Conservation (phyloP, 2,888 invertebrate species). For the Lasioglossum oenotherae region DNA sequence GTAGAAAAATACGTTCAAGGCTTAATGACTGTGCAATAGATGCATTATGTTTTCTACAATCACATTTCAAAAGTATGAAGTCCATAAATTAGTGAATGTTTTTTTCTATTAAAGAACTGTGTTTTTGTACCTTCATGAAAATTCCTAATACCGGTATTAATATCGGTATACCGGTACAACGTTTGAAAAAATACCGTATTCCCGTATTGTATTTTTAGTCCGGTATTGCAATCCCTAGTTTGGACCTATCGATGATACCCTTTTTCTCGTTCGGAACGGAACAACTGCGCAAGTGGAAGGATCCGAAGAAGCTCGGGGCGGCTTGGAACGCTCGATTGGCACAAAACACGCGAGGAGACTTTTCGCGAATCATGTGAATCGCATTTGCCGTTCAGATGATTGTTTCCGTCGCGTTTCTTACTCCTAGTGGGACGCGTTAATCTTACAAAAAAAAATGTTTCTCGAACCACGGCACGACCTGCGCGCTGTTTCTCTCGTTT, state of each 20-base stretch:
- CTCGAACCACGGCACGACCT: conserved; percentile 40
- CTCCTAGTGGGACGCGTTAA: conserved; percentile 24
- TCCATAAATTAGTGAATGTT: too few species aligned
- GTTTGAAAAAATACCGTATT: too few species aligned
- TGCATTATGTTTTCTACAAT: too few species aligned
- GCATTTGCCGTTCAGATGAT: background rate
- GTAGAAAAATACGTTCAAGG: too few species aligned
- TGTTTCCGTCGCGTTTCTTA: conserved; percentile 17
- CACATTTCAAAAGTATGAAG: too few species aligned
- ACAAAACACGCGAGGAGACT: conserved; percentile 44
- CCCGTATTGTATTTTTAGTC: too few species aligned
- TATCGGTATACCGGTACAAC: too few species aligned
- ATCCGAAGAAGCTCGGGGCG: conserved; percentile 20
- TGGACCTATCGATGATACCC: conserved; percentile 30
- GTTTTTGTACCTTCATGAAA: too few species aligned
- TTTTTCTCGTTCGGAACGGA: background rate
- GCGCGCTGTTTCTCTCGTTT: conserved; percentile 31
- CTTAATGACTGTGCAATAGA: too few species aligned
- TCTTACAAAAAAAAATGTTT: conserved; percentile 2
- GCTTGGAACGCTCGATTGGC: conserved; percentile 55
- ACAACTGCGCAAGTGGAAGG: conserved; percentile 16
- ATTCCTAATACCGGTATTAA: too few species aligned
- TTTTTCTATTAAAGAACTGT: too few species aligned
- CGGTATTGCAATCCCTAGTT: too few species aligned
- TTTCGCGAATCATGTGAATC: conserved; percentile 6